Conservation (phyloP, 2,797 vertebrate genomes). For the Enteromius thamalakanensis region DNA sequence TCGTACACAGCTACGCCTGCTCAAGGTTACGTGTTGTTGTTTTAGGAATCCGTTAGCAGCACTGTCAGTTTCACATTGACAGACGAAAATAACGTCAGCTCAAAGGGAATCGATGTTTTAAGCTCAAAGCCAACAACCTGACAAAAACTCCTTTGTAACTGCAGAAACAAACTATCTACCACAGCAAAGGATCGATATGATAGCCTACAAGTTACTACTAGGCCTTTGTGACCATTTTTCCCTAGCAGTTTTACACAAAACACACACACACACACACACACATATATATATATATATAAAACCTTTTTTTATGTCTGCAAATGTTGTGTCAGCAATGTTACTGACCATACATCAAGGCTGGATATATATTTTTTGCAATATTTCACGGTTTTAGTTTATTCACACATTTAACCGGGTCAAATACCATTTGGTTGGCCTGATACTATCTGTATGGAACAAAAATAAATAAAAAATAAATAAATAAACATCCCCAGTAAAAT, state of each 20-base stretch:
- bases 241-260: not conserved
- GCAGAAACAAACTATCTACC: not conserved
- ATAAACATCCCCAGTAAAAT: too few species aligned
- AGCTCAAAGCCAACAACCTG: not conserved
- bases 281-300: too few species aligned
- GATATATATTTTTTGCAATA: too few species aligned
- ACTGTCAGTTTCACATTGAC: not conserved
- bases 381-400: too few species aligned
- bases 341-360: too few species aligned
- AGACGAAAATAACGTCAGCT: not conserved
- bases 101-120: not conserved
- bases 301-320: too few species aligned
- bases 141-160: not conserved
- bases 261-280: too few species aligned
- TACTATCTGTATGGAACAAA: too few species aligned
- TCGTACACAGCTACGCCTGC: not conserved
- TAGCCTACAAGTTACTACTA: not conserved
- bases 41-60: not conserved
- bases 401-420: too few species aligned
- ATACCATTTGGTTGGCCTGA: too few species aligned
- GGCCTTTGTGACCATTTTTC: not conserved
- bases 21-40: slow-evolving; percentile 6
- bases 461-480: too few species aligned
- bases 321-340: too few species aligned
- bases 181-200: not conserved